phyloP scores from a whole-genome alignment of 1,140 invertebrate genomes.

The Drosophila kepulauana region DNA sequence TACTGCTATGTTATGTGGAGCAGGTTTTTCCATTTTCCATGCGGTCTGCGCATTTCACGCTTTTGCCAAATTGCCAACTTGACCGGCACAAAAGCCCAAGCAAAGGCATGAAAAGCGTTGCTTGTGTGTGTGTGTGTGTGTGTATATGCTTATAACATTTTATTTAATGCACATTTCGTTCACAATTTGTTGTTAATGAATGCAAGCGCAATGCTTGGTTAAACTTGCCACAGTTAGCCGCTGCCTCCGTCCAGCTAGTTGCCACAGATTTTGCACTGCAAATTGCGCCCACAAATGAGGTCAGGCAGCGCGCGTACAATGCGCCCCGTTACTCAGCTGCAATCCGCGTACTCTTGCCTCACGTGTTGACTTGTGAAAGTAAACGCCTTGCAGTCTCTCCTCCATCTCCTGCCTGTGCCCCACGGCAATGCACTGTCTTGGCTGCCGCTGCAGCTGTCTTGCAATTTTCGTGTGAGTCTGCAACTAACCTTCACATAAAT shows the following conservation, averaged over 20 bases:
- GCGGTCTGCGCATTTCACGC: constrained; percentile 76
- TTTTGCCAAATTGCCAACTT: constrained; percentile 82
- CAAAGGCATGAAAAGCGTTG: constrained; percentile 68
- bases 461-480: constrained; percentile 74
- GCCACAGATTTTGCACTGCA: constrained; percentile 64
- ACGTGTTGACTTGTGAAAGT: constrained; percentile 83
- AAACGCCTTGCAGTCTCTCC: constrained; percentile 56
- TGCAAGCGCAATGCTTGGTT: constrained; percentile 64
- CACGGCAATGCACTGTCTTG: constrained; percentile 1
- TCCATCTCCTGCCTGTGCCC: no score
- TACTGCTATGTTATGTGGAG: constrained; percentile 34
- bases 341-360: constrained; percentile 33
- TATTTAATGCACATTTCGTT: constrained; percentile 79
- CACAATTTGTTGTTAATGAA: constrained; percentile 82
- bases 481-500: constrained; percentile 82
- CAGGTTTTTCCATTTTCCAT: constrained; percentile 46
- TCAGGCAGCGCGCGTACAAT: constrained; percentile 73
- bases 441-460: constrained; percentile 20
- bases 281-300: constrained; percentile 82
- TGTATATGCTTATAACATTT: constrained; percentile 71
- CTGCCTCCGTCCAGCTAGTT: constrained; percentile 52
- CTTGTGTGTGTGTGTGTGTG: constrained; percentile 35
- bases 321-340: constrained; percentile 57
- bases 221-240: constrained; percentile 12
- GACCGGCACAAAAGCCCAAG: constrained; percentile 59